Evolutionary conservation across 2,888 invertebrate species (phyloP), one percentile per base, ranked within the genome.

Genomic region (Agapostemon virescens): DNA sequence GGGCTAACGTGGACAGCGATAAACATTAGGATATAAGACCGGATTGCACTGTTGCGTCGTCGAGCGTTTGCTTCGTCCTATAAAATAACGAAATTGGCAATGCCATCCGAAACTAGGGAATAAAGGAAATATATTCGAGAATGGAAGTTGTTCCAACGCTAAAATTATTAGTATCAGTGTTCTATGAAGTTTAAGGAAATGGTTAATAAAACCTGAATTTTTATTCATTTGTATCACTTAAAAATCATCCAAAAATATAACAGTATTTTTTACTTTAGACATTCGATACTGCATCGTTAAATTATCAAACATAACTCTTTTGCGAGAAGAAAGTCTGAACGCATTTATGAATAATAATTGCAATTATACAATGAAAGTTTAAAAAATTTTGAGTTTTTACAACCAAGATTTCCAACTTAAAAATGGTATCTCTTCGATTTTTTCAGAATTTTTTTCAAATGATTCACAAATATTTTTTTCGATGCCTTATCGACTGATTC

Each of bases 1-100:
- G 63, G 42, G n/a, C 63, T 68, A 72, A 40, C 52, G 30, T 15
- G 68, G 26, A 52, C 58, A 23, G 33, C 67, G 55, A 61, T 79
- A 72, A 78, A 69, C 79, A 69, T 36, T 30, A 20, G 20, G 17
- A 40, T 71, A 52, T 52, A 33, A 70, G 15, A 17, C 20, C 20
- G 42, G 66, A 20, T 11, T 13, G 40, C 33, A 5, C 33, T 20
- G 23, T 68, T 36, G 20, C 20, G 23, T 33, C 26, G n/a, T 55
- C 52, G 33, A 23, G 4, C 11, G 26, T 52, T 26, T 13, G 13
- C 23, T 40, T 17, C 45, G 4, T 26, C 17, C 23, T 49, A 33
- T 68, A 49, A n/a, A 5, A 68, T 68, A 33, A 17, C 15, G n/a
- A 36, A 64, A 40, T 11, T n/a, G 15, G 9, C 4, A 7, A 26